phyloP scores from a whole-genome alignment of 1,140 invertebrate genomes.

The Callitettix versicolor region DNA sequence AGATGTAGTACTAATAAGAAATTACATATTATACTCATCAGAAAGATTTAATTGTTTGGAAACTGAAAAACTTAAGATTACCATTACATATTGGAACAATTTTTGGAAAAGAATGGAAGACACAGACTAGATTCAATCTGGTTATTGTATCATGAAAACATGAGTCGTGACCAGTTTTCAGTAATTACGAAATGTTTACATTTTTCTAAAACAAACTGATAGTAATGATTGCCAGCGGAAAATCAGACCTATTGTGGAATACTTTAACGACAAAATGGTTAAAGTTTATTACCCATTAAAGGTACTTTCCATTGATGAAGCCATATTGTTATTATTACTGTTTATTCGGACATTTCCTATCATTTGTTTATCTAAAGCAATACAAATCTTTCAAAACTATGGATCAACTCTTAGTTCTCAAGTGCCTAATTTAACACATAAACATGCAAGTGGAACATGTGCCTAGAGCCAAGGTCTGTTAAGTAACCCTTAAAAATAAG shows the following conservation, averaged over 20 bases:
- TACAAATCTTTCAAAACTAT: too few relatives aligned
- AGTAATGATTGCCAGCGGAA: not conserved
- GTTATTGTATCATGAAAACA: not conserved
- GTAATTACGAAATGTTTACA: slow-evolving; percentile 3
- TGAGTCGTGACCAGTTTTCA: slow-evolving; percentile 9
- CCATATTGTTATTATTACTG: slow-evolving; percentile 27
- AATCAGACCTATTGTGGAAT: not conserved
- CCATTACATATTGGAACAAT: slow-evolving; percentile 14
- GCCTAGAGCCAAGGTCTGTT: too few relatives aligned
- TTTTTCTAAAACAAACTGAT: not conserved
- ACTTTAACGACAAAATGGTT: slow-evolving; percentile 1
- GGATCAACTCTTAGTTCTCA: too few relatives aligned
- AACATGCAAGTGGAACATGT: too few relatives aligned
- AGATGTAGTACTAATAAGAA: not conserved
- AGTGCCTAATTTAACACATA: too few relatives aligned
- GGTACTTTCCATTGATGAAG: slow-evolving; percentile 25
- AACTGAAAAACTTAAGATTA: slow-evolving; percentile 5
- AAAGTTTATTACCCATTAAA: slow-evolving; percentile 11
- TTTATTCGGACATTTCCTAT: too few relatives aligned
- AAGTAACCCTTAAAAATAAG: too few relatives aligned
- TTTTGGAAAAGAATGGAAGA: slow-evolving; percentile 13
- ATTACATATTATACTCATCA: not conserved
- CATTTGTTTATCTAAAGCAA: too few relatives aligned
- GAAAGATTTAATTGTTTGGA: not conserved
- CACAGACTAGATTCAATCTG: slow-evolving; percentile 3